A percentile compares a stretch with the other conserved stretches of the same genome.
Conservation (phyloP, 2,113 vertebrate genomes). For the Asarcornis scutulata region DNA sequence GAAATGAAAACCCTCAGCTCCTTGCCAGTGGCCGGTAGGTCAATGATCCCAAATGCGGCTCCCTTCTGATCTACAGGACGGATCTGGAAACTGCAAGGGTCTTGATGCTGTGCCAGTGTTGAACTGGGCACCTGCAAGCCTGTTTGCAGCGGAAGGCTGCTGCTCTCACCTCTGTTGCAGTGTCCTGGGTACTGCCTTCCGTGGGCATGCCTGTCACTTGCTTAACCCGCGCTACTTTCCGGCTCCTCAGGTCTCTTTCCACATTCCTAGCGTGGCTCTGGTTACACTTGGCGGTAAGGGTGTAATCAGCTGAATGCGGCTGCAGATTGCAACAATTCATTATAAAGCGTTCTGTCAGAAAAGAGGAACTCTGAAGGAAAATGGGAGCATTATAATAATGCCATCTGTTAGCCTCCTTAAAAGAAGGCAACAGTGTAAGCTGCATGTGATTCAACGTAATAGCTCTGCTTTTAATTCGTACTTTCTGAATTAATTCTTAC, state of each 20-base stretch:
- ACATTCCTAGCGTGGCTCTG: neutral
- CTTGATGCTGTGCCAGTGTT: neutral
- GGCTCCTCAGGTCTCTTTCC: neutral
- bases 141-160: neutral
- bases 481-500: neutral
- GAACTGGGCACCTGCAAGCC: neutral
- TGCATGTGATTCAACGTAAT: neutral
- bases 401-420: neutral
- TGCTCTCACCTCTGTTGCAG: neutral
- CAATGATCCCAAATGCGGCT: rapidly evolving
- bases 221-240: neutral
- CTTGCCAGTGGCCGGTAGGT: rapidly evolving
- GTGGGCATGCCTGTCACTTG: neutral
- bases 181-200: neutral
- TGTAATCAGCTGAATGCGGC: neutral
- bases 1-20: neutral
- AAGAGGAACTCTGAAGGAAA: constrained; percentile 18
- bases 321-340: neutral
- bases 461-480: neutral
- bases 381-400: neutral
- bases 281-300: neutral
- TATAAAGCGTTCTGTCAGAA: constrained; percentile 1
- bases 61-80: neutral
- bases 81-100: neutral
- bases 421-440: neutral